Evolutionary conservation across 2,888 invertebrate species (phyloP).

Genomic region (Brachyopa scutellaris): DNA sequence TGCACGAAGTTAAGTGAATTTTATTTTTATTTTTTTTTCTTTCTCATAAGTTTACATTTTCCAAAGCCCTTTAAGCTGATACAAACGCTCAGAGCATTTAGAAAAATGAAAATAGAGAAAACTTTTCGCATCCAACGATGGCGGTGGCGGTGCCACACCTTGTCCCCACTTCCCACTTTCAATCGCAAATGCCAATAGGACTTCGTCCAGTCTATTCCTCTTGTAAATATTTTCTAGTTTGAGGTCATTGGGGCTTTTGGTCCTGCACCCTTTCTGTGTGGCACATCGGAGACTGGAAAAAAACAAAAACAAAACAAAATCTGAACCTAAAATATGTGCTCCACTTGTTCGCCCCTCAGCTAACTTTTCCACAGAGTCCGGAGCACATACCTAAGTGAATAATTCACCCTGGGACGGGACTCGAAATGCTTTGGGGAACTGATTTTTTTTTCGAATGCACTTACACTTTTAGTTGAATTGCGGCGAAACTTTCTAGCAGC

Average conservation of each 20-base stretch:
- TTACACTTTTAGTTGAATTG: constrained; percentile 41
- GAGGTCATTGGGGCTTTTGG: constrained; percentile 9
- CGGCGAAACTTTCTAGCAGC: neutral
- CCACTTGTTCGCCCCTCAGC: neutral
- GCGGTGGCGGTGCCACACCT: neutral
- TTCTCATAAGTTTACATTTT: constrained; percentile 2
- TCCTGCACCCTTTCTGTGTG: neutral
- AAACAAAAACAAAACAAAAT: constrained; percentile 20
- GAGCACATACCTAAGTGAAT: constrained; percentile 26
- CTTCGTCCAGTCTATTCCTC: neutral
- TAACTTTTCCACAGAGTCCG: neutral
- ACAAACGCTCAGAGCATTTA: constrained; percentile 16
- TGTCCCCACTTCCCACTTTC: neutral
- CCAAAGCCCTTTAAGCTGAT: constrained; percentile 27
- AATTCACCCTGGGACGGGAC: constrained; percentile 38
- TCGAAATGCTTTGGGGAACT: constrained; percentile 9
- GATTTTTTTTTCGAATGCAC: constrained; percentile 38
- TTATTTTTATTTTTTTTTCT: constrained; percentile 13
- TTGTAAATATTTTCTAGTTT: constrained; percentile 10
- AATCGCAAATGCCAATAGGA: constrained; percentile 23
- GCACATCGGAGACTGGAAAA: constrained; percentile 2
- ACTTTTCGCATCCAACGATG: constrained; percentile 13
- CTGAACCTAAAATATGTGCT: constrained; percentile 14
- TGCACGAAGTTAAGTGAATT: constrained; percentile 26
- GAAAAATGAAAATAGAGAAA: neutral